Base-by-base conservation (phyloP, 2,888 invertebrate species). In the Drosophila kanekoi region DNA sequence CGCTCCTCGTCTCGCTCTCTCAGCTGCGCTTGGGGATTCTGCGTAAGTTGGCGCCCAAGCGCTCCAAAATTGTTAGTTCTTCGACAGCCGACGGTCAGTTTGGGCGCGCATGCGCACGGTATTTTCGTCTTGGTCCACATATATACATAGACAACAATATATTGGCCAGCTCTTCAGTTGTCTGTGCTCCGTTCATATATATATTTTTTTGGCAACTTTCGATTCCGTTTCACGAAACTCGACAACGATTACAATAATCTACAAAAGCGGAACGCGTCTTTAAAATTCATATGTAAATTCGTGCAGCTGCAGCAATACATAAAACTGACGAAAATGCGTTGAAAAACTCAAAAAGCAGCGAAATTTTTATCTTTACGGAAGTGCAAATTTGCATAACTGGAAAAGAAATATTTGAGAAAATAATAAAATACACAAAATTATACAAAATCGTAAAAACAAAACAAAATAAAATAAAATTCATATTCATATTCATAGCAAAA, bases 61-160 rank as follows among this genome's bases (percentile, higher is more conserved):
- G 71, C 52, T 58, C 78, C 80, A 66, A 86, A 84, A 77, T 73
- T 74, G 72, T 92, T 90, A 91, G 91, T 91, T 91, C 91, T 91
- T 91, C 91, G 79, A 82, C 85, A 89, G 81, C 77, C 82, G 82
- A 82, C 92, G 91, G 91, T 91, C 91, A 91, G 88, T 91, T 90
- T 89, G 90, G 90, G 90, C 92, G 90, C 91, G 92, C 91, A 90
- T 90, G 91, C 91, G 90, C 90, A 87, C 74, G 62, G 67, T 59
- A 60, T 74, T 52, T 73, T 16, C 44, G 28, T 64, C 48, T 57
- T 66, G 35, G 16, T 33, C 32, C 38, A 32, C 33, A 56, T 49
- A 32, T 23, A 56, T n/a, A 52, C 13, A 18, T 18, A n/a, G n/a
- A n/a, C n/a, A 52, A 10, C 9, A n/a, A 57, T 49, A 49, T 49